These are phyloP conservation scores for Lasioglossum pauxillum DNA, from an alignment of 2,888 invertebrate species.

Conservation along the genomic window DNA sequence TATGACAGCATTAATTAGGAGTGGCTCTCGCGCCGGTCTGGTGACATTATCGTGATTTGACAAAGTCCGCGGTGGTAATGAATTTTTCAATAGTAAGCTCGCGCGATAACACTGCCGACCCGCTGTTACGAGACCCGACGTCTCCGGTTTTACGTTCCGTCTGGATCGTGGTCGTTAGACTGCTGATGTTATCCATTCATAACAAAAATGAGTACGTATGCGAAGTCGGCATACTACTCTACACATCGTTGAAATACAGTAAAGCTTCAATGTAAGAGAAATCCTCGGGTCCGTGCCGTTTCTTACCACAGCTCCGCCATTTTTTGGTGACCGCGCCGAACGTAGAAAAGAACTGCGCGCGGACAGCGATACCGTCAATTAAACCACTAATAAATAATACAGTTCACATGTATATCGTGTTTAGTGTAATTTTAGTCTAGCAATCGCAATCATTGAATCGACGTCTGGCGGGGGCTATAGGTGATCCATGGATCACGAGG, in stretches of 20 bases:
- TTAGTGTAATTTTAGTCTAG: not conserved
- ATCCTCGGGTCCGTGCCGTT: too few species aligned
- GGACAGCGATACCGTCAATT: too few species aligned
- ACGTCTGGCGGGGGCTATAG: not conserved
- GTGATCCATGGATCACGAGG: not conserved
- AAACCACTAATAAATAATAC: too few species aligned
- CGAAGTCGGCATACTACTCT: too few species aligned
- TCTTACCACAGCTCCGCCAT: too few species aligned
- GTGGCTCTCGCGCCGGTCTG: not conserved
- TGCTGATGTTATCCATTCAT: not conserved
- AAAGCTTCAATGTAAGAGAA: too few species aligned
- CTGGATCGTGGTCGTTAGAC: not conserved
- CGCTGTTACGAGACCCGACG: not conserved
- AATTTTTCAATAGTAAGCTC: constrained; percentile 14
- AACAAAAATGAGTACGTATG: not conserved
- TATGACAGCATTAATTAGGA: not conserved
- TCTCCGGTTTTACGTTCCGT: not conserved
- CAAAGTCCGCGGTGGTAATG: not conserved
- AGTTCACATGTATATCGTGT: too few species aligned
- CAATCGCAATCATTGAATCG: not conserved
- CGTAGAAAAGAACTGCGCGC: too few species aligned
- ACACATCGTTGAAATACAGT: not conserved
- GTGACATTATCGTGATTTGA: not conserved
- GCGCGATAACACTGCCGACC: constrained; percentile 29
- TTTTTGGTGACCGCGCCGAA: too few species aligned